These are phyloP conservation scores for Danio tinwini DNA, from an alignment of 2,797 vertebrate species.

Conservation along the genomic window DNA sequence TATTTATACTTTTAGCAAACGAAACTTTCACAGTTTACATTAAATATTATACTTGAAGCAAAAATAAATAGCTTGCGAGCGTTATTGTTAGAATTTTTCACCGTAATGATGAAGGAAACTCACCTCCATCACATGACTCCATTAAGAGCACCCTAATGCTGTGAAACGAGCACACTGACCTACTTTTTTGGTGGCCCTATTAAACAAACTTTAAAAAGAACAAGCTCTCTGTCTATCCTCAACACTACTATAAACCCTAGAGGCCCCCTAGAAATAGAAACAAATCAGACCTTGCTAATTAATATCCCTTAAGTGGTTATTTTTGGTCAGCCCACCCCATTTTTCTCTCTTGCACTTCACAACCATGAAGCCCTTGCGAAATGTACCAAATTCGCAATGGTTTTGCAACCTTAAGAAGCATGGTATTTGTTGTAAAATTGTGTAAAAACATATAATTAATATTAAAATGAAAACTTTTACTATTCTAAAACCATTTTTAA, in stretches of 20 bases:
- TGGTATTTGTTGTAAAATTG: too few relatives aligned
- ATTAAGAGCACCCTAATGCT: conserved; percentile 34
- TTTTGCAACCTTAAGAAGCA: too few relatives aligned
- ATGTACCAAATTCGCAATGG: too few relatives aligned
- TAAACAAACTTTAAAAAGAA: conserved; percentile 73
- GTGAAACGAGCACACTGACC: conserved; percentile 69
- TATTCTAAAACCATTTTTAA: too few relatives aligned
- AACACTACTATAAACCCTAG: conserved; percentile 72
- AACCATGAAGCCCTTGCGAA: too few relatives aligned
- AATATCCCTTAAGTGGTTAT: conserved; percentile 68
- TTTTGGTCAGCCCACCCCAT: conserved; percentile 33
- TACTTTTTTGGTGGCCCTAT: conserved; percentile 74
- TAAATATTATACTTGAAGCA: not conserved
- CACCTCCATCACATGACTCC: conserved; percentile 14
- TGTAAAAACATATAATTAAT: too few relatives aligned
- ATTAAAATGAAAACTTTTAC: too few relatives aligned
- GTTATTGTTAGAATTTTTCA: not conserved
- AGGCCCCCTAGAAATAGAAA: conserved; percentile 73
- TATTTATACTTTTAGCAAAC: not conserved
- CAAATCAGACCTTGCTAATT: conserved; percentile 78
- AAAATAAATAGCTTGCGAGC: not conserved
- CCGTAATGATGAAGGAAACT: not conserved
- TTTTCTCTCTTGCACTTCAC: not conserved
- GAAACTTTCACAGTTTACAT: not conserved
- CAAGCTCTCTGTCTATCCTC: conserved; percentile 70